Conservation (phyloP, 2,113 vertebrate species). For the Sarotherodon lohbergeri region DNA sequence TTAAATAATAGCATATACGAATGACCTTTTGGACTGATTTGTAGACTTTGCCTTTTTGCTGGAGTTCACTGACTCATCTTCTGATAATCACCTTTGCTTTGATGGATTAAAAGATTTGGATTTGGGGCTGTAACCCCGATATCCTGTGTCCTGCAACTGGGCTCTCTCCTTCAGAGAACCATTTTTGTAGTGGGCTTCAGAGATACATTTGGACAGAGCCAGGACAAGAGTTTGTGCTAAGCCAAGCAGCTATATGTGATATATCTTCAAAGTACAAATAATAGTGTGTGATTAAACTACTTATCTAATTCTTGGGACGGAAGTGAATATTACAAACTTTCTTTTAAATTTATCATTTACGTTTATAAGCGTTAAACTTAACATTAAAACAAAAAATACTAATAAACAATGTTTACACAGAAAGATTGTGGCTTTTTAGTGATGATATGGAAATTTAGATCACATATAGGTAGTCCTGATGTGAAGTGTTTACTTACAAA, state of each 20-base stretch:
- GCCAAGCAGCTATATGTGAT: neutral
- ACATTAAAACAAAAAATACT: neutral
- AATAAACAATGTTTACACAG: neutral
- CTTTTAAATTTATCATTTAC: neutral
- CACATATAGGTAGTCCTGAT: neutral
- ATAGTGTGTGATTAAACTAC: neutral
- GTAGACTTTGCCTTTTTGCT: neutral
- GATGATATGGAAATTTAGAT: neutral
- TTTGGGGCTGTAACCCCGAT: neutral
- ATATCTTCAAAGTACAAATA: neutral
- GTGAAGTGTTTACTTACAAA: neutral
- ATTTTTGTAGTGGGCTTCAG: neutral
- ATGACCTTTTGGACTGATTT: neutral
- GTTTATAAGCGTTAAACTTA: neutral
- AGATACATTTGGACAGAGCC: neutral
- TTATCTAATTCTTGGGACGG: accelerated
- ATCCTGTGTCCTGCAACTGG: accelerated
- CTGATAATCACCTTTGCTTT: neutral
- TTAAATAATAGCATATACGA: neutral
- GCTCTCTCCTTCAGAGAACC: neutral
- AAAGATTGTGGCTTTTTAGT: neutral
- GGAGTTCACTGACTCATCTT: neutral
- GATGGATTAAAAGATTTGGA: neutral
- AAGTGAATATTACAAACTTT: neutral
- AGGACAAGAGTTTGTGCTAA: neutral